A percentile compares a stretch with the other conserved stretches of the same genome.
Evolutionary conservation across 1,140 invertebrate genomes (phyloP).

Genomic region (Gryon sp.): DNA sequence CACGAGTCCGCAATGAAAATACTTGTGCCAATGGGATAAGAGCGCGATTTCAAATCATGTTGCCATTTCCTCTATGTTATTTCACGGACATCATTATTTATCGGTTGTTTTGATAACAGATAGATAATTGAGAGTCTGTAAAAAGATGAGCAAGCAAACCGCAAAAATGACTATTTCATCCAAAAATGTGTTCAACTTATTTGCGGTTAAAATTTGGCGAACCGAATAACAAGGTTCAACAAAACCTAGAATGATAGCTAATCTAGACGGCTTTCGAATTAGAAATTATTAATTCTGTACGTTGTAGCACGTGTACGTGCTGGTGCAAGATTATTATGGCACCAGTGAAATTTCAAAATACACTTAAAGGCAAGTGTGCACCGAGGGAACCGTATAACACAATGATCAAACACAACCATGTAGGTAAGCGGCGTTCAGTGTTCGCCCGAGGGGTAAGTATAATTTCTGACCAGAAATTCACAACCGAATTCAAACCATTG

Average conservation of each 20-base stretch:
- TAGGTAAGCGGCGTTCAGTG: conserved; percentile 49
- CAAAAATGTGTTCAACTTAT: not conserved
- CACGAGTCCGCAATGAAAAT: conserved; percentile 57
- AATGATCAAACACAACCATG: conserved; percentile 73
- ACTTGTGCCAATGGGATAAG: conserved; percentile 49
- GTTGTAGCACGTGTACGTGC: conserved; percentile 50
- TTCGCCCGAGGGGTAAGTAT: conserved; percentile 59
- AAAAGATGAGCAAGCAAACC: too few relatives aligned
- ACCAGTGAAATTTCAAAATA: conserved; percentile 75
- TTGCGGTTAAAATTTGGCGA: not conserved
- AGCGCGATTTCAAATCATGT: conserved; percentile 23
- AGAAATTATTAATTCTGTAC: conserved; percentile 55
- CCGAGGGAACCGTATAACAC: conserved; percentile 75
- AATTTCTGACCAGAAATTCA: conserved; percentile 64
- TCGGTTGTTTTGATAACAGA: conserved; percentile 26
- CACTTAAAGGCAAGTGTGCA: conserved; percentile 73
- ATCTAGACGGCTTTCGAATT: conserved; percentile 32
- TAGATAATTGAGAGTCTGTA: too few relatives aligned
- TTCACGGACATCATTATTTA: conserved; percentile 48
- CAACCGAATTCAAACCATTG: conserved; percentile 51
- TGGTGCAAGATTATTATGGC: conserved; percentile 73
- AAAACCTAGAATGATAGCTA: conserved; percentile 29
- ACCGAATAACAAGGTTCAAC: conserved; percentile 24
- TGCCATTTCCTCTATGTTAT: conserved; percentile 14
- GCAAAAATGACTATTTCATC: not conserved